phyloP scores from a whole-genome alignment of 2,888 invertebrate genomes.

The Melieria omissa region DNA sequence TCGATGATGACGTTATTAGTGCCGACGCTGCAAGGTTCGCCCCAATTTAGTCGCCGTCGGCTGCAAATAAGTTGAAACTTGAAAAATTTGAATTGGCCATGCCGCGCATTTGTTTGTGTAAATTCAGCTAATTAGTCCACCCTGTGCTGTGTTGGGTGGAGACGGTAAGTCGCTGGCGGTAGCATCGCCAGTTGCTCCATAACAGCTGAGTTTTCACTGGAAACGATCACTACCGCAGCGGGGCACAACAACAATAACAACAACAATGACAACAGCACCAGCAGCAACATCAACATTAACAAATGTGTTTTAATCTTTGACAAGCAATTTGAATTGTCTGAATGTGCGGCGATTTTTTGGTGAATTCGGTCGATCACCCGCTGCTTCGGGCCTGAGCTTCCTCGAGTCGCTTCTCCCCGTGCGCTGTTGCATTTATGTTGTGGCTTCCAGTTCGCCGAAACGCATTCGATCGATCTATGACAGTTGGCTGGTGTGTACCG shows the following conservation, averaged over 20 bases:
- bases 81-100: no score
- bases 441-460: slow-evolving; percentile 37
- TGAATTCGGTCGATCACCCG: slow-evolving; percentile 57
- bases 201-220: neutral
- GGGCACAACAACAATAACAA: neutral
- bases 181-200: neutral
- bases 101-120: no score
- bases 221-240: slow-evolving; percentile 2
- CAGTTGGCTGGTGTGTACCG: slow-evolving; percentile 58
- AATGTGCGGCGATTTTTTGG: slow-evolving; percentile 40
- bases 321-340: slow-evolving; percentile 56
- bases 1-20: slow-evolving; percentile 7
- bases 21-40: neutral
- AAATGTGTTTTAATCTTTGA: slow-evolving; percentile 61
- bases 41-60: neutral
- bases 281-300: slow-evolving; percentile 50
- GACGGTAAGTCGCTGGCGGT: no score
- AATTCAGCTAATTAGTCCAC: no score
- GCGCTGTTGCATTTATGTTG: slow-evolving; percentile 31
- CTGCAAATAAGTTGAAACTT: no score
- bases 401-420: slow-evolving; percentile 40
- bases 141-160: neutral
- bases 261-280: neutral
- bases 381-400: slow-evolving; percentile 48
- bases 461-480: slow-evolving; percentile 63